Percentiles rank a stretch among this genome's conserved stretches.
These are phyloP conservation scores for Octonoba sinensis DNA, from an alignment of 2,888 invertebrate genomes.

Conservation along the genomic window DNA sequence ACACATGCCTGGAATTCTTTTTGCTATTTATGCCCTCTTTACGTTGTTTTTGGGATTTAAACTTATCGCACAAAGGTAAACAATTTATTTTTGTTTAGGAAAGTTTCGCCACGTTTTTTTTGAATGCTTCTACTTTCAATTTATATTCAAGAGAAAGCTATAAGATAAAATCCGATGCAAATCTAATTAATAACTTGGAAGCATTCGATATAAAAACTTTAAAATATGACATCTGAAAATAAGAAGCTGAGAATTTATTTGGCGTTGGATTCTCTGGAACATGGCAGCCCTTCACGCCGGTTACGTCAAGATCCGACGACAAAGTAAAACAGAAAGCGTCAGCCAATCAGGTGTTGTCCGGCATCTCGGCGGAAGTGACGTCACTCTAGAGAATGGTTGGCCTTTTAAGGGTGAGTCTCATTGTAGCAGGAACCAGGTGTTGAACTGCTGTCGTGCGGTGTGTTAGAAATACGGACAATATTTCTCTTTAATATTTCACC, in stretches of 20 bases:
- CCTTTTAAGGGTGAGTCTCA: slow-evolving; percentile 62
- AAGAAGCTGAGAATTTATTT: neutral
- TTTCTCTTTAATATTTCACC: neutral
- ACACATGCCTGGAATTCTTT: too few species aligned
- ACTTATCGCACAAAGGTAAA: too few species aligned
- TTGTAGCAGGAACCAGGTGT: slow-evolving; percentile 53
- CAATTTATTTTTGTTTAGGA: too few species aligned
- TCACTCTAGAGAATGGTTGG: slow-evolving; percentile 46
- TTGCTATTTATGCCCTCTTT: too few species aligned
- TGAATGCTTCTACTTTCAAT: too few species aligned
- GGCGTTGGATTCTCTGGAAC: neutral
- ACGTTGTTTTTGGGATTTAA: too few species aligned
- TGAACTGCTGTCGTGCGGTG: slow-evolving; percentile 12
- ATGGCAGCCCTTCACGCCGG: slow-evolving; percentile 25
- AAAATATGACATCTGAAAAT: neutral
- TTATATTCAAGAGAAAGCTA: too few species aligned
- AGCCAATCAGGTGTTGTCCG: slow-evolving; percentile 34
- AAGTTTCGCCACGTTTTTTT: too few species aligned
- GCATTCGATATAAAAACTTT: neutral
- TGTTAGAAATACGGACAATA: neutral
- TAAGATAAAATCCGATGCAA: too few species aligned
- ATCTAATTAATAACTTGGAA: too few species aligned
- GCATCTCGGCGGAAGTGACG: slow-evolving; percentile 49
- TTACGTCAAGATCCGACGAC: slow-evolving; percentile 18
- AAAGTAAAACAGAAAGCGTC: slow-evolving; percentile 18